Conservation (phyloP, 2,888 invertebrate genomes). For the Cloeon dipterum region DNA sequence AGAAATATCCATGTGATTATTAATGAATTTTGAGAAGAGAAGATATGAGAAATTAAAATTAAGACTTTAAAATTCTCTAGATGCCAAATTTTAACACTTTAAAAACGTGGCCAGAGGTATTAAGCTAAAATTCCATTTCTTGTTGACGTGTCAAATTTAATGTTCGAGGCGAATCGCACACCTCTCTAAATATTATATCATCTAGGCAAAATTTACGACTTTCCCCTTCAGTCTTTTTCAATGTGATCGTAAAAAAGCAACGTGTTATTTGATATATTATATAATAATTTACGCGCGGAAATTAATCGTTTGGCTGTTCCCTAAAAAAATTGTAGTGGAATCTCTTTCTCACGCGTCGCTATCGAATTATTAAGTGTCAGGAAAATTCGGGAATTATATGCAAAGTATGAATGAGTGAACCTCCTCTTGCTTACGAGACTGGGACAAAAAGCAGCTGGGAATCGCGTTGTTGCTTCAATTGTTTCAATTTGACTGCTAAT, state of each 20-base stretch:
- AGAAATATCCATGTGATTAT: neutral
- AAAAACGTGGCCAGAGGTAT: neutral
- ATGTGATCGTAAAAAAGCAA: neutral
- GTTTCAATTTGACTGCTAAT: too few species aligned
- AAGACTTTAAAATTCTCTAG: slow-evolving; percentile 1
- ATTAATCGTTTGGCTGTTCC: neutral
- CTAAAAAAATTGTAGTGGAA: neutral
- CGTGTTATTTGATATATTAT: too few species aligned
- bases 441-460: too few species aligned
- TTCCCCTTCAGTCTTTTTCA: neutral
- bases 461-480: too few species aligned
- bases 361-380: too few species aligned
- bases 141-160: neutral
- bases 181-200: neutral
- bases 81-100: neutral
- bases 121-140: neutral
- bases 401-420: too few species aligned
- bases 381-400: too few species aligned
- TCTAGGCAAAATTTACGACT: neutral
- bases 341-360: too few species aligned
- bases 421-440: too few species aligned
- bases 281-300: neutral
- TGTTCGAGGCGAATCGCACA: too few species aligned
- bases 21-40: neutral
- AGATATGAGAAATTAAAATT: neutral